Conservation (phyloP, 2,888 invertebrate genomes). For the Drosophila borborema region DNA sequence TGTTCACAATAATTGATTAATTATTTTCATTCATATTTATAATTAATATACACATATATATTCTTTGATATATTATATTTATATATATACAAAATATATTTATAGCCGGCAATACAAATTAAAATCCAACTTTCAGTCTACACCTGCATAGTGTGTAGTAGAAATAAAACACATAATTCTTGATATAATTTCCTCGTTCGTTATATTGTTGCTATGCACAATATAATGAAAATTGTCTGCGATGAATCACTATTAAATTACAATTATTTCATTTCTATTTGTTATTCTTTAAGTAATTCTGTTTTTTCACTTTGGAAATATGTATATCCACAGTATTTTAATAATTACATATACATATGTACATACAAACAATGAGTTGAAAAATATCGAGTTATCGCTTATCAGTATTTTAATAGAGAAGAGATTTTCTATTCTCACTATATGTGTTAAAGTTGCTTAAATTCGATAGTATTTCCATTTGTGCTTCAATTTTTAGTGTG, state of each 20-base stretch:
- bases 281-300: conserved; percentile 30
- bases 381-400: conserved; percentile 47
- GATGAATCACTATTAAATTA: conserved; percentile 16
- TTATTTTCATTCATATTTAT: conserved; percentile 8
- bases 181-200: conserved; percentile 1
- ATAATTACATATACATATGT: conserved; percentile 56
- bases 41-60: background rate
- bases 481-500: background rate
- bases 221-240: background rate
- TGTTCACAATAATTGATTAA: conserved; percentile 7
- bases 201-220: conserved; percentile 11
- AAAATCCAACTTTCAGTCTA: conserved; percentile 46
- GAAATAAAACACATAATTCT: conserved; percentile 16
- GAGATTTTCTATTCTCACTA: conserved; percentile 2
- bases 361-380: conserved; percentile 43
- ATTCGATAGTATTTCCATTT: background rate
- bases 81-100: conserved; percentile 25
- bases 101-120: conserved; percentile 50
- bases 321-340: conserved; percentile 58
- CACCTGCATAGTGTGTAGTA: conserved; percentile 37
- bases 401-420: conserved; percentile 8
- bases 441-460: background rate
- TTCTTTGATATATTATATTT: background rate
- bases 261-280: conserved; percentile 18
- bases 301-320: conserved; percentile 55